Conservation (phyloP, 2,113 vertebrate genomes). For the Canis aureus region DNA sequence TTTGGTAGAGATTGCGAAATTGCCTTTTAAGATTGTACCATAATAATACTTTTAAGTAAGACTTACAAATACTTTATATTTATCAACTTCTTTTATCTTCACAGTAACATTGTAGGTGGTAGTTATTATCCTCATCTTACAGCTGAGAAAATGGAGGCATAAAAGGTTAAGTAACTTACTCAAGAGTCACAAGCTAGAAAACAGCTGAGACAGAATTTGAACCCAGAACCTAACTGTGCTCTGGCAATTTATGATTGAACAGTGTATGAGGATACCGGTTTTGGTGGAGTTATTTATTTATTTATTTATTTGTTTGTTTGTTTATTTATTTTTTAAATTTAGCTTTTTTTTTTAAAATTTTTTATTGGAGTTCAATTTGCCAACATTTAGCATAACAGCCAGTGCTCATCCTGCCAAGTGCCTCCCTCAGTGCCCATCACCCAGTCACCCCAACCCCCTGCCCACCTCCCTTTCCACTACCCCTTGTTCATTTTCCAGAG, state of each 20-base stretch:
- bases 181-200: background rate
- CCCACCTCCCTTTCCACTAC: too few relatives aligned
- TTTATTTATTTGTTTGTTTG: too few relatives aligned
- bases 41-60: background rate
- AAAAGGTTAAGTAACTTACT: background rate
- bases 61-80: background rate
- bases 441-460: too few relatives aligned
- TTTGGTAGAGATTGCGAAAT: conserved; percentile 36
- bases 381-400: too few relatives aligned
- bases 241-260: background rate
- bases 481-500: too few relatives aligned
- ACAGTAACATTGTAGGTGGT: background rate
- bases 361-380: too few relatives aligned
- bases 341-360: too few relatives aligned
- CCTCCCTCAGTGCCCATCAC: too few relatives aligned
- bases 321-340: too few relatives aligned
- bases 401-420: too few relatives aligned
- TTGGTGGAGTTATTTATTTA: background rate
- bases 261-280: background rate
- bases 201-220: background rate
- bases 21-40: background rate
- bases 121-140: background rate
- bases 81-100: background rate
- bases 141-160: background rate
- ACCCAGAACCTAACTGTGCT: background rate